Conservation (phyloP, 2,113 vertebrate genomes). For the Eira barbara region DNA sequence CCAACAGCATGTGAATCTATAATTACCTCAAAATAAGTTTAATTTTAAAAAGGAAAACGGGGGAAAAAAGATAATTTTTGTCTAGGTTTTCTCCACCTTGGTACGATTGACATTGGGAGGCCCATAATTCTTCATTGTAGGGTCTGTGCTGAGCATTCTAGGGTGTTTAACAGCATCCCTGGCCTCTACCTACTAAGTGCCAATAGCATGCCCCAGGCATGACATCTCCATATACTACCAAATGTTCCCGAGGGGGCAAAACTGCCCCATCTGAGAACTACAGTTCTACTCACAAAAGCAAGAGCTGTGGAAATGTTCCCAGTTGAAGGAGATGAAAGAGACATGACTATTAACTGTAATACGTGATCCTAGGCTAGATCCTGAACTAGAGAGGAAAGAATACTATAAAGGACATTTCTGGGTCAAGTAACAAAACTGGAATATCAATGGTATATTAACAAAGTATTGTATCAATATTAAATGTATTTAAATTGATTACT, state of each 20-base stretch:
- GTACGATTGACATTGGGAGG: not conserved
- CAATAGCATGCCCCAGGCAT: not conserved
- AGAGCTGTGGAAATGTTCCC: not conserved
- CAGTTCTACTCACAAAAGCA: not conserved
- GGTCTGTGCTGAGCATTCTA: not conserved
- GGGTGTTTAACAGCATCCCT: not conserved
- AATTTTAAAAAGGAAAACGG: not conserved
- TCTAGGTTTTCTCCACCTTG: not conserved
- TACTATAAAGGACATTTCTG: not conserved
- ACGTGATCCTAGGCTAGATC: not conserved
- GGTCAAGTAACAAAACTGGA: not conserved
- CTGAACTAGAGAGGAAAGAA: not conserved
- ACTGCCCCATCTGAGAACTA: not conserved
- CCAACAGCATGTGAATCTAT: not conserved
- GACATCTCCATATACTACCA: not conserved
- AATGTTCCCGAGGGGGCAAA: not conserved
- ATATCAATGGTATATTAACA: not conserved
- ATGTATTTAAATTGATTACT: not conserved
- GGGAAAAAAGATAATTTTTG: not conserved
- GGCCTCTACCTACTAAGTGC: not conserved
- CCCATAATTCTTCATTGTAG: not conserved
- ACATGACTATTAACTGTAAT: not conserved
- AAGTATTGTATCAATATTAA: not conserved
- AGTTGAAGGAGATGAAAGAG: not conserved
- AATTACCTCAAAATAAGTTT: not conserved